Base-by-base conservation (phyloP, 2,888 invertebrate genomes). In the Monoplex corrugatus region DNA sequence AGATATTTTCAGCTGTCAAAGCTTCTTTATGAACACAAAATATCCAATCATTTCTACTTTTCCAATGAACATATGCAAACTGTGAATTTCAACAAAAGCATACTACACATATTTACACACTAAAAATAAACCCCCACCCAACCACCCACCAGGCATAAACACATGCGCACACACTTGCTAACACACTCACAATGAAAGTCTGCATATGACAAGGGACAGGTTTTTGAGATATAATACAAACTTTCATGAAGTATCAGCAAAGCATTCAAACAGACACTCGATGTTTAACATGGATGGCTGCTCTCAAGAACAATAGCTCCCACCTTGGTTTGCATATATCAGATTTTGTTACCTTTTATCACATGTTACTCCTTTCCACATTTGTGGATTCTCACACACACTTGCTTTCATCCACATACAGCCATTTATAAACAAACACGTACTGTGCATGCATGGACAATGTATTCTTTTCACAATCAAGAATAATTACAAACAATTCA, bases 161-260 rank as follows among this genome's bases (percentile, higher is more conserved):
- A 35, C 13, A 3, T 6, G 40, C 40, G 43, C 40, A 80, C 28
- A 80, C 28, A n/a, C n/a, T n/a, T n/a, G n/a, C n/a, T 32, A 28
- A 23, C 43, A 80, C 13, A 16, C 40, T 28, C 40, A 43, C 16
- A 40, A 19, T 80, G 28, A 32, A 19, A 50, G 32, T 45, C 45
- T 84, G 84, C 45, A 50, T 45, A 84, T 43, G 28, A 16, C 44
- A n/a, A 82, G 40, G 44, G 45, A 32, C n/a, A 82, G 43, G 82
- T 43, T 23, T 23, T 23, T 23, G 32, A 3, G 23, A 82, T 44
- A 38, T 75, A 38, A 38, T 3, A 38, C 75, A 35, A 75, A 23
- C 35, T n/a, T n/a, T 35, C 1, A 38, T 38, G 23, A 38, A 75
- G 13, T 38, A 75, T 13, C 38, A 75, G 2, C 28, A 75, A 35